Evolutionary conservation across 2,888 invertebrate species (phyloP), one percentile per base, ranked within the genome.

Genomic region (Unio pictorum): DNA sequence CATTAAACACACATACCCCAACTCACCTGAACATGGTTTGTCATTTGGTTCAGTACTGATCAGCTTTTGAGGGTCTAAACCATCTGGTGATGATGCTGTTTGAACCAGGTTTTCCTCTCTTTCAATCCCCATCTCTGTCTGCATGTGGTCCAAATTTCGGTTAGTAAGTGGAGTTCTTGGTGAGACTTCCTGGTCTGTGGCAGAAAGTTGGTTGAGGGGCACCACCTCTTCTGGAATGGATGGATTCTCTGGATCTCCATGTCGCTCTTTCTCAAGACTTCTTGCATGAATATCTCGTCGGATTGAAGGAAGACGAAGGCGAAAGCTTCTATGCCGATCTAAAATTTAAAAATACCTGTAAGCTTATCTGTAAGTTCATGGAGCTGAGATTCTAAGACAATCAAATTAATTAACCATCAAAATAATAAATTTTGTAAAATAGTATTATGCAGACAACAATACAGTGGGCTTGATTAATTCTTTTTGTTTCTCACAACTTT

Each of bases 271-370:
- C 56, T 73, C 75, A 67, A 80, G 80, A 28, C 80, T 72, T 67
- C 79, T 79, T 55, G 79, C 74, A 28, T 84, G 74, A 59, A 88
- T 81, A 72, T 88, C 89, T 34, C 87, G 80, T 34, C 89, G 80
- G 55, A 89, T 87, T 26, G 88, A 88, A 45, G 89, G 89, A 65
- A 89, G 84, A n/a, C 88, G 86, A 28, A 89, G 80, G 69, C 85
- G 85, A 76, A 89, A 87, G 71, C 87, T 87, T 73, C 85, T 83
- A 71, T 87, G 88, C 23, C 88, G 86, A 81, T 84, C 89, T 88
- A 81, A 45, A 74, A 73, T 69, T 45, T 45, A 15, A 45, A 45
- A 60, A 28, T n/a, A 28, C 28, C 60, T 60, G 60, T 28, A 17
- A 20, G 20, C 17, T n/a, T 60, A 28, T 28, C 60, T 60, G 28